Percentiles rank a stretch among this genome's conserved stretches.
These are phyloP conservation scores for Ophion ellenae DNA, from an alignment of 2,888 invertebrate genomes.

Conservation along the genomic window DNA sequence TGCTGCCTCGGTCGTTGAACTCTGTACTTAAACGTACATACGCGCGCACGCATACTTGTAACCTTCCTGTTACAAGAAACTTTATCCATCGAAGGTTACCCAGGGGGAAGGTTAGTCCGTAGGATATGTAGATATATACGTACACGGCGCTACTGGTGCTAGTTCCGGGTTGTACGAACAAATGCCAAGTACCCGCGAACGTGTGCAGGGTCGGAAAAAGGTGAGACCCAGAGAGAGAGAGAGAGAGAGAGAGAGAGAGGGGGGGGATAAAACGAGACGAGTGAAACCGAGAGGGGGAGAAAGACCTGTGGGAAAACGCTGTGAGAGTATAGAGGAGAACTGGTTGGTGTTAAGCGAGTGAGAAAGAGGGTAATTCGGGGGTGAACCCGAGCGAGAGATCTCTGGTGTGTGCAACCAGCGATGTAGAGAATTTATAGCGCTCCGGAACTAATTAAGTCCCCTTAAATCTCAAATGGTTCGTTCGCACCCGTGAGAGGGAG, in stretches of 20 bases:
- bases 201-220: constrained; percentile 66
- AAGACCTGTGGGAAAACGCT: constrained; percentile 35
- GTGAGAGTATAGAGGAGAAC: constrained; percentile 40
- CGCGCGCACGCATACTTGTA: constrained; percentile 8
- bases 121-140: constrained; percentile 7
- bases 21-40: not conserved
- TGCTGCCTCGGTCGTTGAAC: constrained; percentile 34
- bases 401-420: constrained; percentile 38
- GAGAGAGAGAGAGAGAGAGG: constrained; percentile 24
- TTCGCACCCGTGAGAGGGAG: constrained; percentile 42
- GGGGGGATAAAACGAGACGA: constrained; percentile 33
- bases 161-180: constrained; percentile 70
- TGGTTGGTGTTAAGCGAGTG: constrained; percentile 41
- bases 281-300: constrained; percentile 38
- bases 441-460: constrained; percentile 70
- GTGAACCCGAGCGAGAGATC: constrained; percentile 36
- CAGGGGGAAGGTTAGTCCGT: constrained; percentile 30
- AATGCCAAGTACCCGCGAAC: constrained; percentile 72
- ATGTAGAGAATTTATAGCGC: constrained; percentile 67
- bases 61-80: constrained; percentile 47
- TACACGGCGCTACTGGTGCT: constrained; percentile 27
- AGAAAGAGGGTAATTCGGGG: constrained; percentile 36
- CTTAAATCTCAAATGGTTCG: constrained; percentile 69
- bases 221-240: constrained; percentile 43
- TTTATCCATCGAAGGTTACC: constrained; percentile 53